Conservation (phyloP, 1,140 invertebrate species). For the Trachymyrmex septentrionalis region DNA sequence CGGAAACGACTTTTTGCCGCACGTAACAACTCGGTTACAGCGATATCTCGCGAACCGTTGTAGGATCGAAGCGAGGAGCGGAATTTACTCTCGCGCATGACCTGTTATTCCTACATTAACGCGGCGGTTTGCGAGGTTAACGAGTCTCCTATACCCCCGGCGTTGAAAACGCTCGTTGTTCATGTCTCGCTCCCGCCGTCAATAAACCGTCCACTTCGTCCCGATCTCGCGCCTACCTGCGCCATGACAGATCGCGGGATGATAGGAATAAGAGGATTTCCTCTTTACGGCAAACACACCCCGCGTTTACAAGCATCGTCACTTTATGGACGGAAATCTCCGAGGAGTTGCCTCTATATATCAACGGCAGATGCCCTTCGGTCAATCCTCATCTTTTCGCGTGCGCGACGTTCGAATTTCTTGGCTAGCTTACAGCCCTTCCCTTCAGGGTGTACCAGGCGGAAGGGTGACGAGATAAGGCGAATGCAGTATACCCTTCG, state of each 20-base stretch:
- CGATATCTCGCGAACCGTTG: conserved; percentile 14
- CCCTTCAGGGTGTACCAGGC: background rate
- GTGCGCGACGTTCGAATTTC: conserved; percentile 37
- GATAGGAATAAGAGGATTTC: conserved; percentile 64
- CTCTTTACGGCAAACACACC: conserved; percentile 53
- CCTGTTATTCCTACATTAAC: conserved; percentile 53
- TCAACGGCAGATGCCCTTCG: conserved; percentile 50
- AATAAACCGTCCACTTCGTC: background rate
- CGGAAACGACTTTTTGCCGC: conserved; percentile 46
- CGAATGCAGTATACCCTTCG: conserved; percentile 14
- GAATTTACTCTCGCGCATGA: conserved; percentile 40
- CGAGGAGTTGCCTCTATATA: conserved; percentile 54
- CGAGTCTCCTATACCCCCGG: conserved; percentile 34
- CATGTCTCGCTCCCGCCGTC: background rate
- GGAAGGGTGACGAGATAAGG: background rate
- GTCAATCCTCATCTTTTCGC: conserved; percentile 72
- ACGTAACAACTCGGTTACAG: conserved; percentile 29
- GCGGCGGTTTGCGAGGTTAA: conserved; percentile 41
- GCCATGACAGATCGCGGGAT: conserved; percentile 47
- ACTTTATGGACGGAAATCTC: conserved; percentile 72
- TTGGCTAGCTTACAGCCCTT: conserved; percentile 20
- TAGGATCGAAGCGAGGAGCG: background rate
- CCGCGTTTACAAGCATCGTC: conserved; percentile 75
- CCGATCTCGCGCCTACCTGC: background rate
- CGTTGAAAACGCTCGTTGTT: conserved; percentile 61